Base-by-base conservation (phyloP, 92 coral and sea anemone genomes). In the Heliopora coerulea region DNA sequence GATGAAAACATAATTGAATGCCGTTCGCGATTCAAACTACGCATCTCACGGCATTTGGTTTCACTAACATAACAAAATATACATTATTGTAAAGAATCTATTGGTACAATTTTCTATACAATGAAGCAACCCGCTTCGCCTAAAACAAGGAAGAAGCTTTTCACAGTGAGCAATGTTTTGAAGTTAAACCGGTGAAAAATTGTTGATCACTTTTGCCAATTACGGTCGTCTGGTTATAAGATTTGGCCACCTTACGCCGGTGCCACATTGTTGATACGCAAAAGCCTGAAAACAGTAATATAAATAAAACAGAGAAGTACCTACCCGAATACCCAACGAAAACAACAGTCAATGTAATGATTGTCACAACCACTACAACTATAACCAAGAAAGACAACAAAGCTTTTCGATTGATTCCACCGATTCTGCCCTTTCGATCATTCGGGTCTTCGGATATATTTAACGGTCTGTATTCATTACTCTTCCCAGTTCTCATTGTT, bases 371-470 rank as follows among this genome's bases (percentile, higher is more conserved):
- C 33, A 82, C 77, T 1, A 54, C 65, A 7, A 75, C 78, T 24
- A 85, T 63, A 20, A 83, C 93, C 19, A 88, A 75, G 68, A 88
- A 75, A n/a, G 84, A 52, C 39, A 82, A 76, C 59, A 88, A 85
- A 41, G 89, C 88, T 59, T 48, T 79, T 60, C 85, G 82, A 48
- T 88, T 88, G 23, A 82, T 44, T 37, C 52, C n/a, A 2, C 14
- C 52, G n/a, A 15, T 46, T 8, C 52, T n/a, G n/a, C 14, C 7
- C n/a, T 2, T 6, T 15, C n/a, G 17, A 8, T 46, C 15, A 10
- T 10, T 15, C 15, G 52, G 52, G 23, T 56, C 61, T 56, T 56
- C 61, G 61, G 61, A 3, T 13, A 23, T 28, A 56, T 56, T 56
- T 56, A 56, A 56, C 15, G 61, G 61, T 11, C 14, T 56, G 17